phyloP scores from a whole-genome alignment of 1,140 invertebrate species.

The Atta cephalotes region DNA sequence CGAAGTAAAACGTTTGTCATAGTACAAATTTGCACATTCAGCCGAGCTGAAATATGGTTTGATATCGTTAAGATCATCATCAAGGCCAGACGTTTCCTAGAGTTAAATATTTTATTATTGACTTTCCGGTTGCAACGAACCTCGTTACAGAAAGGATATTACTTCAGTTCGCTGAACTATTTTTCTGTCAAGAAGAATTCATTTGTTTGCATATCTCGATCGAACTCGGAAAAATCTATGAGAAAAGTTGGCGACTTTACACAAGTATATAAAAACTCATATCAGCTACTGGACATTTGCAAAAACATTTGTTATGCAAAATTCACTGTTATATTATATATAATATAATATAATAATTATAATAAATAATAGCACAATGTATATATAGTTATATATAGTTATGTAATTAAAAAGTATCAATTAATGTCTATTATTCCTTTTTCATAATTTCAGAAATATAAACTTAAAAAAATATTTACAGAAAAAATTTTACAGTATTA shows the following conservation, averaged over 20 bases:
- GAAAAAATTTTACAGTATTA: not conserved
- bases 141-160: conserved; percentile 39
- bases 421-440: not conserved
- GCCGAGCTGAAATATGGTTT: conserved; percentile 1
- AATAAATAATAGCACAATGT: not conserved
- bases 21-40: conserved; percentile 17
- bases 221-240: conserved; percentile 5
- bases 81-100: conserved; percentile 7
- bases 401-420: not conserved
- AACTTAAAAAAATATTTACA: not conserved
- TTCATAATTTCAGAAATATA: not conserved
- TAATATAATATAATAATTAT: not conserved
- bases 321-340: not conserved
- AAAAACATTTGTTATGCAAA: not conserved
- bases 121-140: conserved; percentile 9
- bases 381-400: not conserved
- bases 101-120: conserved; percentile 59
- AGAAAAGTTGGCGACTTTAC: conserved; percentile 25
- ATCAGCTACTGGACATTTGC: not conserved
- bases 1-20: not conserved
- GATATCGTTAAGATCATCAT: conserved; percentile 37
- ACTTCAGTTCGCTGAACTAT: conserved; percentile 52
- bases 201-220: conserved; percentile 34
- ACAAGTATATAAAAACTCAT: not conserved
- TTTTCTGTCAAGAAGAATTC: conserved; percentile 39